Base-by-base conservation (phyloP, 2,888 invertebrate species). In the Chrysolina oricalcia region DNA sequence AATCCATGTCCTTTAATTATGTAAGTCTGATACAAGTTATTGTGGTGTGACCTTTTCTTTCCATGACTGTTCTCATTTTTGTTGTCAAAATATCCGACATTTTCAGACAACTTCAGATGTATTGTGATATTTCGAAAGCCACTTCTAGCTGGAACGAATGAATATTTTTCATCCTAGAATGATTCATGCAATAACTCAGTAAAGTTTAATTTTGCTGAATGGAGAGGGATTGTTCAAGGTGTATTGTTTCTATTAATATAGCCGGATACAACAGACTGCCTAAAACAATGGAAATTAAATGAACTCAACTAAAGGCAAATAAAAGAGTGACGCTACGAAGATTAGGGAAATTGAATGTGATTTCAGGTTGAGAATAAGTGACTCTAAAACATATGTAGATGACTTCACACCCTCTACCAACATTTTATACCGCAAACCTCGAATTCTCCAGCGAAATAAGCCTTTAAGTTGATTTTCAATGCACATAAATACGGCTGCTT, bases 321-420 rank as follows among this genome's bases (percentile, higher is more conserved):
- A 62, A 72, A 67, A 59, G 50, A 56, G 19, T n/a, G 63, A 35
- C 73, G 73, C 70, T 66, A 48, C 53, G 53, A 41, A 77, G 74
- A 74, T 77, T 77, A 74, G 68, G 70, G 74, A 77, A 77, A 77
- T 74, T 72, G 62, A 70, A 65, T 56, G 63, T 62, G 72, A 74
- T 74, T 74, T 62, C 72, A 70, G 67, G 67, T 70, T 62, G 62
- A 69, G 69, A 72, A 62, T 72, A 77, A 77, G 50, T 56, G 70
- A 71, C 62, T 73, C 69, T 74, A 67, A 67, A 77, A 77, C 74
- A 65, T 74, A 77, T 77, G 77, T 70, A 77, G 74, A 74, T 77
- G 64, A 73, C 72, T 77, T 68, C 69, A 59, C 71, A 73, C 64
- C 73, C 73, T 73, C 41, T 53, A 63, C 64, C 63, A 35, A 62